These are phyloP conservation scores for Aradus depressus DNA, from an alignment of 2,888 invertebrate species.

Conservation along the genomic window DNA sequence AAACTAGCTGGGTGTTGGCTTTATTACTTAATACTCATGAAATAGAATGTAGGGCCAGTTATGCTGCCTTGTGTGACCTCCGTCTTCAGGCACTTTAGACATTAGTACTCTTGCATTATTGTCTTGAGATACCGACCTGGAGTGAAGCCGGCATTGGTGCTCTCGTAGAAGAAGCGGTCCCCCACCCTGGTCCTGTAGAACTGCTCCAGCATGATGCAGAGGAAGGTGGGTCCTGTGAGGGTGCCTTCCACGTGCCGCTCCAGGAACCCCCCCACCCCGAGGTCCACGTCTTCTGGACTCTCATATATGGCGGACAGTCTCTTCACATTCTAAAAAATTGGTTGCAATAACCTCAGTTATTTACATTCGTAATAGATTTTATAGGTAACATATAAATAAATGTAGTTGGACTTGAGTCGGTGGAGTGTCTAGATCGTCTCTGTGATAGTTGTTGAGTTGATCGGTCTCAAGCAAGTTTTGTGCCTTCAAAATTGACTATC, in stretches of 20 bases:
- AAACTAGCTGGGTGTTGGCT: too few relatives aligned
- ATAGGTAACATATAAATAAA: too few relatives aligned
- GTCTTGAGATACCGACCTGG: conserved; percentile 39
- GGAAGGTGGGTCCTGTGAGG: conserved; percentile 73
- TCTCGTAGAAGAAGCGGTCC: conserved; percentile 78
- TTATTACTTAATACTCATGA: too few relatives aligned
- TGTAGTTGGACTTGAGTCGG: too few relatives aligned
- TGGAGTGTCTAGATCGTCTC: too few relatives aligned
- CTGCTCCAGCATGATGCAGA: conserved; percentile 77
- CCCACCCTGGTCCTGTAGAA: conserved; percentile 75
- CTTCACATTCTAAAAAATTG: conserved; percentile 47
- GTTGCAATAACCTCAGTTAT: not conserved
- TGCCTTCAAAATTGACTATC: too few relatives aligned
- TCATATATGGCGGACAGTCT: conserved; percentile 54
- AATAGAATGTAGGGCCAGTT: too few relatives aligned
- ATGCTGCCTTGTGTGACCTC: too few relatives aligned
- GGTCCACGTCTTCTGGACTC: conserved; percentile 68
- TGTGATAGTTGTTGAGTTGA: too few relatives aligned
- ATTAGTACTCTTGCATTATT: not conserved
- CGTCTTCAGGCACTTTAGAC: not conserved
- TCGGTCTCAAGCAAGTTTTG: too few relatives aligned
- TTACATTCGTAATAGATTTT: not conserved
- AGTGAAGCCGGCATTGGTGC: conserved; percentile 54
- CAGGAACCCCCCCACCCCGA: conserved; percentile 72
- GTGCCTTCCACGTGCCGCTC: conserved; percentile 67